These are phyloP conservation scores for Metopolophium dirhodum DNA, from an alignment of 1,140 invertebrate species.

Conservation along the genomic window DNA sequence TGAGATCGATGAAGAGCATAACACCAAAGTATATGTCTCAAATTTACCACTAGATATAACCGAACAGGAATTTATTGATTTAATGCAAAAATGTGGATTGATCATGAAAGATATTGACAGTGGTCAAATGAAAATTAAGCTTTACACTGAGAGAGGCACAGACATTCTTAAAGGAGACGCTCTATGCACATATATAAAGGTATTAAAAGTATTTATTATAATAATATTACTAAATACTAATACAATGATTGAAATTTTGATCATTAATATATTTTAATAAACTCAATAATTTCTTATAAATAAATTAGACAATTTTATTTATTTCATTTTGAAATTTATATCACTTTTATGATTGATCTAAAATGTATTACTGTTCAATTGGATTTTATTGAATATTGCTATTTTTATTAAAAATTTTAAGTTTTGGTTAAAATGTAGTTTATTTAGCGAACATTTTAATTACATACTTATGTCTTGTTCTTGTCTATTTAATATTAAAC, in stretches of 20 bases:
- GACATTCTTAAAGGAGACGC: constrained; percentile 94
- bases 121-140: constrained; percentile 90
- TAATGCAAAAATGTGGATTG: constrained; percentile 97
- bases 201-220: constrained; percentile 62
- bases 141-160: constrained; percentile 86
- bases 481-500: neutral
- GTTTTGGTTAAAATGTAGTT: too few relatives aligned
- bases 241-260: neutral
- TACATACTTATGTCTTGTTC: neutral
- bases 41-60: constrained; percentile 90
- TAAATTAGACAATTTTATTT: too few relatives aligned
- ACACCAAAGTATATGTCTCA: constrained; percentile 96
- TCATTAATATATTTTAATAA: too few relatives aligned
- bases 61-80: constrained; percentile 85
- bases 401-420: too few relatives aligned
- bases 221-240: neutral
- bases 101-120: constrained; percentile 85
- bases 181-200: constrained; percentile 95
- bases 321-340: too few relatives aligned
- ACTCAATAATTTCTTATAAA: too few relatives aligned
- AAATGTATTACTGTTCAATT: too few relatives aligned
- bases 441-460: too few relatives aligned
- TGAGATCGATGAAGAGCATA: constrained; percentile 88
- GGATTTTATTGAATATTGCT: too few relatives aligned
- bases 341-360: too few relatives aligned